Evolutionary conservation across 2,797 vertebrate genomes (phyloP).

Genomic region (Enteromius afrohamiltoni): DNA sequence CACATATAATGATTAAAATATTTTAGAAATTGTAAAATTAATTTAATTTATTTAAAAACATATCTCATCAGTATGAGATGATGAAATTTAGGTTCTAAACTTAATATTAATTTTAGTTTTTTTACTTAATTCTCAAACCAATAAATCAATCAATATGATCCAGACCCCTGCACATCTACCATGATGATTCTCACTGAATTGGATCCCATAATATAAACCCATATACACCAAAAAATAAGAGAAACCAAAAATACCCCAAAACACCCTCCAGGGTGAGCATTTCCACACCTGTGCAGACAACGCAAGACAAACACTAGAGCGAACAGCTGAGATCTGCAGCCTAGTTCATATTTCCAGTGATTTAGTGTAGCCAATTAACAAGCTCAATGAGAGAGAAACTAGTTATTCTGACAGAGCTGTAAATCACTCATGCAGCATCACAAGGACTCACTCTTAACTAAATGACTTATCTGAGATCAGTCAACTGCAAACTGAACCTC

Average conservation of each 20-base stretch:
- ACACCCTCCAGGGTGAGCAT: background rate
- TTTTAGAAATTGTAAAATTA: no score
- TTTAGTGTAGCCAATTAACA: background rate
- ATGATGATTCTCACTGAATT: background rate
- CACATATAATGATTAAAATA: no score
- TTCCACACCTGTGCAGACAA: background rate
- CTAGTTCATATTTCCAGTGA: slow-evolving; percentile 12
- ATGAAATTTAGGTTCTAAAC: background rate
- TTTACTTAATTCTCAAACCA: no score
- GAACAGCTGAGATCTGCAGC: background rate
- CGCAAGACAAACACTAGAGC: background rate
- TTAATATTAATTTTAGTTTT: background rate
- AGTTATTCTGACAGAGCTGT: background rate
- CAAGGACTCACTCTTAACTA: background rate
- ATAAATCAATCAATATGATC: no score
- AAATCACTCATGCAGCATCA: slow-evolving; percentile 9
- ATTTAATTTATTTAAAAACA: no score
- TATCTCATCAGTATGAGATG: background rate
- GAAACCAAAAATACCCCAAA: background rate
- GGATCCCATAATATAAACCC: background rate
- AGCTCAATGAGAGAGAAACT: background rate
- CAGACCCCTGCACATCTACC: background rate
- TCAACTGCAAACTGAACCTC: slow-evolving; percentile 1
- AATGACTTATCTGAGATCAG: slow-evolving; percentile 17
- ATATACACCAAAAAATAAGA: background rate